These are phyloP conservation scores for Phrixothrix hirtus DNA, from an alignment of 2,888 invertebrate species.

Conservation along the genomic window DNA sequence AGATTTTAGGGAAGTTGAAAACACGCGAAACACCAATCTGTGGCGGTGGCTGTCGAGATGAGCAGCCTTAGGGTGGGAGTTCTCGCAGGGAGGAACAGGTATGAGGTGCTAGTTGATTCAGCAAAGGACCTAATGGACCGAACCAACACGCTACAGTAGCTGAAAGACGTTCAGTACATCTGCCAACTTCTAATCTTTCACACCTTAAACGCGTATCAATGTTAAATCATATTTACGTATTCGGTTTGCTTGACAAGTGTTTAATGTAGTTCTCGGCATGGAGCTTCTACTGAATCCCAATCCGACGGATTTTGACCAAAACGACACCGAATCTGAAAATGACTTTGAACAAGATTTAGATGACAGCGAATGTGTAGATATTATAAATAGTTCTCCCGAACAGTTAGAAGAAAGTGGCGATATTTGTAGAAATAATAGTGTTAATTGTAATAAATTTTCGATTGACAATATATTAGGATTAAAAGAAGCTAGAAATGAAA, in stretches of 20 bases:
- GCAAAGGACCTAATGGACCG: slow-evolving; percentile 51
- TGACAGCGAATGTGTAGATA: slow-evolving; percentile 46
- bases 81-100: slow-evolving; percentile 38
- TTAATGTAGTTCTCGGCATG: slow-evolving; percentile 7
- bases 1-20: slow-evolving; percentile 51
- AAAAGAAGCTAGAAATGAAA: slow-evolving; percentile 31
- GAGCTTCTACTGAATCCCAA: slow-evolving; percentile 20
- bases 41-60: slow-evolving; percentile 47
- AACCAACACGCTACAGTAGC: slow-evolving; percentile 42
- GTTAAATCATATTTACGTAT: slow-evolving; percentile 3
- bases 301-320: slow-evolving; percentile 31
- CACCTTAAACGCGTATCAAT: slow-evolving; percentile 22
- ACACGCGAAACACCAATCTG: slow-evolving; percentile 57
- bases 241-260: slow-evolving; percentile 1
- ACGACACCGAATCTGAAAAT: slow-evolving; percentile 28
- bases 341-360: slow-evolving; percentile 38
- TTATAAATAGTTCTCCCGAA: slow-evolving; percentile 39
- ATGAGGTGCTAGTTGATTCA: slow-evolving; percentile 51
- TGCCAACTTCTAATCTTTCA: slow-evolving; percentile 37
- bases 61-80: slow-evolving; percentile 37
- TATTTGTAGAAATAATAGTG: slow-evolving; percentile 38
- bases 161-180: slow-evolving; percentile 36
- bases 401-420: slow-evolving; percentile 36
- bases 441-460: slow-evolving; percentile 51
- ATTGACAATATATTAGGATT: slow-evolving; percentile 54